Conservation (phyloP, 2,888 invertebrate species). For the Lumbricus terrestris region DNA sequence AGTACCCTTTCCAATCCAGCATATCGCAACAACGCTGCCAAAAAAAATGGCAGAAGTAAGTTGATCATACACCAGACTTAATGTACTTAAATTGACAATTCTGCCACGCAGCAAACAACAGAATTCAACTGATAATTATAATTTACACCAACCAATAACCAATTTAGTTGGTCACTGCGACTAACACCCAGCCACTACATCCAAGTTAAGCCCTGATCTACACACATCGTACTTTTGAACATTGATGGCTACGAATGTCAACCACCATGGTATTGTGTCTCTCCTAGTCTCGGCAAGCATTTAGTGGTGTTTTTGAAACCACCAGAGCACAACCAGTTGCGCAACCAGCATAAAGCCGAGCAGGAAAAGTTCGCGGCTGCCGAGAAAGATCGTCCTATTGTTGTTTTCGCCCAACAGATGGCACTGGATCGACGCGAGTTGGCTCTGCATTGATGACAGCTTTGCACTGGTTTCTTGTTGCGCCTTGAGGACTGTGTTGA, state of each 20-base stretch:
- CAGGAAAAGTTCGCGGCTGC: constrained; percentile 22
- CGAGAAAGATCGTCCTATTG: neutral
- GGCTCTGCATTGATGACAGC: constrained; percentile 27
- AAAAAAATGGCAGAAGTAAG: neutral
- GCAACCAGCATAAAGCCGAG: constrained; percentile 15
- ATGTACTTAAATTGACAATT: neutral
- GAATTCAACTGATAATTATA: neutral
- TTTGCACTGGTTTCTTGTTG: constrained; percentile 23
- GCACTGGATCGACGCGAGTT: constrained; percentile 22
- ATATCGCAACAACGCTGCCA: neutral
- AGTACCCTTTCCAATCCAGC: neutral
- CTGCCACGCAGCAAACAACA: neutral
- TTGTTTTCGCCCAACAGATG: neutral
- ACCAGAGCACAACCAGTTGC: constrained; percentile 16
- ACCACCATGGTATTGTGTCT: too few species aligned
- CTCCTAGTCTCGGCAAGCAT: neutral
- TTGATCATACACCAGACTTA: neutral
- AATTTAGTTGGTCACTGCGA: neutral
- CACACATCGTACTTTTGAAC: neutral
- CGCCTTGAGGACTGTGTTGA: constrained; percentile 25
- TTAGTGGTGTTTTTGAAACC: neutral
- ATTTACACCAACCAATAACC: neutral
- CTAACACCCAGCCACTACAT: neutral
- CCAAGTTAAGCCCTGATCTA: neutral
- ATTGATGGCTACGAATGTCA: neutral